phyloP scores from a whole-genome alignment of 2,888 invertebrate genomes.

The Orthosia gracilis region DNA sequence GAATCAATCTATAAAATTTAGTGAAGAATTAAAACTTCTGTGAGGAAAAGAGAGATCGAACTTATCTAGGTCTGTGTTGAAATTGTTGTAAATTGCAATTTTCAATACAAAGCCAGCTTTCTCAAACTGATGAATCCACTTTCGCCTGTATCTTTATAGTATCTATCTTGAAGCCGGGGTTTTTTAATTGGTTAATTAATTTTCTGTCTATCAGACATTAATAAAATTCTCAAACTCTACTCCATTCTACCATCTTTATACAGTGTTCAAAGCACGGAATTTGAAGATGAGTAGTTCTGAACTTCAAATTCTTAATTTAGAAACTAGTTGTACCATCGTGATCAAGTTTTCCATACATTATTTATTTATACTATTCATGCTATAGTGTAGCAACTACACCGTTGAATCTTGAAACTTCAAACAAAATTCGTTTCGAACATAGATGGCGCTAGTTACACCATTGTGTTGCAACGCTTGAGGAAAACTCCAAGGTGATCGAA shows the following conservation, averaged over 20 bases:
- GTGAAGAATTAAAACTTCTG: neutral
- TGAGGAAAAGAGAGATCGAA: neutral
- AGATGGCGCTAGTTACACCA: constrained; percentile 59
- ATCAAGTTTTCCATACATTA: neutral
- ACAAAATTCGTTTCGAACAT: constrained; percentile 11
- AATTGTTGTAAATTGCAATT: neutral
- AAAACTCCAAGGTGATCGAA: constrained; percentile 32
- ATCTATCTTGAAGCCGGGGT: neutral
- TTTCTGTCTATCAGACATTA: neutral
- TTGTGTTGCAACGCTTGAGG: constrained; percentile 5
- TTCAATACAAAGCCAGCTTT: neutral
- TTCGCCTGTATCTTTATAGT: too few species aligned
- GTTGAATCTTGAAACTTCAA: neutral
- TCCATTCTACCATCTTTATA: too few species aligned
- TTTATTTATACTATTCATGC: neutral
- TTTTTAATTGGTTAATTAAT: neutral
- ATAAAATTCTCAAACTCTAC: neutral
- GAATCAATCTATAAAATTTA: neutral
- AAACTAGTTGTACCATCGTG: too few species aligned
- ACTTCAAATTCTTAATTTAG: too few species aligned
- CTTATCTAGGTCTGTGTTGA: neutral
- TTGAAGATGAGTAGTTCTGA: too few species aligned
- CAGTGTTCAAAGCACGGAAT: too few species aligned
- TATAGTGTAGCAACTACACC: neutral
- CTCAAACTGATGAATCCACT: neutral